Evolutionary conservation across 2,797 vertebrate genomes (phyloP).

Genomic region (Cephalopachus bancanus): DNA sequence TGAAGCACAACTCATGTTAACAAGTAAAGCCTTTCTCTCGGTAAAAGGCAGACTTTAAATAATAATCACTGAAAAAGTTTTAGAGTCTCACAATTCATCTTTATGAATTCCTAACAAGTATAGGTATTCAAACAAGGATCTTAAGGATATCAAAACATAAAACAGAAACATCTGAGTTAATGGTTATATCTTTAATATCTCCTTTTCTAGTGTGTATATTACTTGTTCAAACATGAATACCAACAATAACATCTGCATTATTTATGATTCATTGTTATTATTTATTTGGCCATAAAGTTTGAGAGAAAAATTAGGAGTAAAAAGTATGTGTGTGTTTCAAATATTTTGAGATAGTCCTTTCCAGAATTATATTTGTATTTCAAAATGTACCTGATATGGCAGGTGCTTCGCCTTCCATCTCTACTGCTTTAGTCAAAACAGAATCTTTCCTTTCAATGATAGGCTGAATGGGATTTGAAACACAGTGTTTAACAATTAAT

Average conservation of each 20-base stretch:
- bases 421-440: not conserved
- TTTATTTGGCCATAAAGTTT: constrained; percentile 89
- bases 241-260: constrained; percentile 88
- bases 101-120: too few species aligned
- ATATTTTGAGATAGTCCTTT: constrained; percentile 33
- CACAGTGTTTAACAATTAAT: not conserved
- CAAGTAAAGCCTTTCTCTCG: too few species aligned
- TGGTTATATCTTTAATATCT: not conserved
- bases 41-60: too few species aligned
- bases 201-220: not conserved
- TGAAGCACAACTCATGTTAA: too few species aligned
- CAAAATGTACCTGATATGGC: not conserved
- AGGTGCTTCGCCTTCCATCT: not conserved
- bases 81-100: too few species aligned
- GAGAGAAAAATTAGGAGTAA: constrained; percentile 57
- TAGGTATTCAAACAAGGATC: too few species aligned
- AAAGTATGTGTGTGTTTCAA: constrained; percentile 75
- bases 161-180: too few species aligned
- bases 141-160: too few species aligned
- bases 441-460: not conserved
- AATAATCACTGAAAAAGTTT: too few species aligned
- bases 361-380: not conserved
- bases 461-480: not conserved
- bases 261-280: constrained; percentile 88
- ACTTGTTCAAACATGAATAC: constrained; percentile 83